Base-by-base conservation (phyloP, 1,140 invertebrate species). In the Tetragnatha versicolor region DNA sequence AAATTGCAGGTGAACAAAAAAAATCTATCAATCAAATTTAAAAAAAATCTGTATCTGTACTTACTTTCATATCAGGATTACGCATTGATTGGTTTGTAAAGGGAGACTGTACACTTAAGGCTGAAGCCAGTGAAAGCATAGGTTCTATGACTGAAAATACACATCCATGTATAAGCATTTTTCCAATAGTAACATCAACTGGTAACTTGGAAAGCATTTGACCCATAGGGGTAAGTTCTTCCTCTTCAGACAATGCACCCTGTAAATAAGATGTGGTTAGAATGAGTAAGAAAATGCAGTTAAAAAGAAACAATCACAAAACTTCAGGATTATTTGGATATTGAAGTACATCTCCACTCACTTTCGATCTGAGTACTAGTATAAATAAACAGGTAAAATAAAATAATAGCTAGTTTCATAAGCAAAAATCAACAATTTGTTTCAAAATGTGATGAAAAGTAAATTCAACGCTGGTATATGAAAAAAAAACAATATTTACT, bases 111-210 rank as follows among this genome's bases (percentile, higher is more conserved):
- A 99, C 93, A 82, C 95, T 98, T 20, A 99, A 87, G 17, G 93
- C 93, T 22, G 96, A 95, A 3, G 97, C 94, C 12, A 98, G 85
- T 0, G 95, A 94, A 10, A 99, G 86, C 12, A 96, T 90, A n/a
- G 96, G 92, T 83, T 98, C 95, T 70, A 81, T 22, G 37, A 81
- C 68, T 70, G 84, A 79, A 69, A 80, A 82, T 10, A 82, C 39
- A 49, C 76, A 79, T 10, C 82, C 80, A 45, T 82, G 51, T 53
- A 83, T 79, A 3, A 83, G 60, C 91, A 98, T 98, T 88, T 99
- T 99, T 1, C 97, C 97, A 80, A 99, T 91, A 0, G 92, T 90
- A 58, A 99, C 92, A 85, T 99, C 97, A 14, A 99, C 95, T 5
- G 98, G 98, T 20, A 99, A 85, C 83, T 91, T 91, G 17, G 96